Evolutionary conservation across 2,113 vertebrate genomes (phyloP).

Genomic region (Pantherophis guttatus): DNA sequence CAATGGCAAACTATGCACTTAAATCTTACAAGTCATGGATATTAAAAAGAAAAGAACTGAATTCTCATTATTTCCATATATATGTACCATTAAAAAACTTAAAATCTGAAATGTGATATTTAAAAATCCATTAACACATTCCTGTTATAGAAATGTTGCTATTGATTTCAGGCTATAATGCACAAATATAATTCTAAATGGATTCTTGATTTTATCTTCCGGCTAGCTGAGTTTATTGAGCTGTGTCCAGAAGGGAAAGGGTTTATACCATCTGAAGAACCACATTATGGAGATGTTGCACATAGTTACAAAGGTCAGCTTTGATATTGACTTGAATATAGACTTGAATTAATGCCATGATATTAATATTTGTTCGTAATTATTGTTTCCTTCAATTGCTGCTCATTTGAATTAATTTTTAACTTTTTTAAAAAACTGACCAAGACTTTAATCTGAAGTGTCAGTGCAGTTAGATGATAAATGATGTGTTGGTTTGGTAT

Average conservation of each 20-base stretch:
- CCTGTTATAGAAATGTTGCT: neutral
- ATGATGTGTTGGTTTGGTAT: neutral
- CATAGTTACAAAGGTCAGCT: conserved; percentile 81
- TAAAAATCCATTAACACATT: neutral
- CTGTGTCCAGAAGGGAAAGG: conserved; percentile 94
- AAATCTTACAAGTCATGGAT: neutral
- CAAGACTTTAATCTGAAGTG: neutral
- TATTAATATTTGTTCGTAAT: neutral
- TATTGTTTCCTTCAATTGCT: neutral
- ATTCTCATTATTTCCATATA: neutral
- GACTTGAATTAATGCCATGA: conserved; percentile 24
- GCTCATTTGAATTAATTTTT: neutral
- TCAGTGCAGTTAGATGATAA: neutral
- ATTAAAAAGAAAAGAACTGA: neutral
- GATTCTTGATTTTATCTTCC: conserved; percentile 27
- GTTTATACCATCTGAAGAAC: conserved; percentile 79
- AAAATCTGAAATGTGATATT: neutral
- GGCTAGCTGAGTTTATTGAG: conserved; percentile 86
- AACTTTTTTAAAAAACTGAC: neutral
- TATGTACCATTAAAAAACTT: neutral
- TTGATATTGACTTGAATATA: neutral
- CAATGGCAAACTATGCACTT: neutral
- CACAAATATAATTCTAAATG: neutral
- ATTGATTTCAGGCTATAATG: fast-evolving
- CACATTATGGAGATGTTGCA: conserved; percentile 66